Percentiles rank a stretch among this genome's conserved stretches.
Evolutionary conservation across 2,113 vertebrate species (phyloP).

Genomic region (Gadus chalcogrammus): DNA sequence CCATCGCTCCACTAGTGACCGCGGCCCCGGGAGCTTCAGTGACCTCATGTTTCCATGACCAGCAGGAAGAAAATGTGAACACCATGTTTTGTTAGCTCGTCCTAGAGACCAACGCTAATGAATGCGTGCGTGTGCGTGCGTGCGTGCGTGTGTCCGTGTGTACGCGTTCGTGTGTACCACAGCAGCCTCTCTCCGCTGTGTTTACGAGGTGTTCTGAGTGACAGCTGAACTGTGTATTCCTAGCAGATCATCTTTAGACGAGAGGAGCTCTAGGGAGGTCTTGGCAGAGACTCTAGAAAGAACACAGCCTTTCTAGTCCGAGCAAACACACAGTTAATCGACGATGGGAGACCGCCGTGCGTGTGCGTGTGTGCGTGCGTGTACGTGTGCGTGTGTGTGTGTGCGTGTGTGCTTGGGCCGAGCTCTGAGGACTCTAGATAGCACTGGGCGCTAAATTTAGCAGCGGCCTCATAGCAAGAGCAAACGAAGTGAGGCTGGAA

Average conservation of each 20-base stretch:
- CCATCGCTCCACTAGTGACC: not conserved
- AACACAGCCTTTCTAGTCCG: no score
- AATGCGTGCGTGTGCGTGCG: not conserved
- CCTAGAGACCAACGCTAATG: no score
- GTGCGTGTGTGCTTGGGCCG: conserved; percentile 33
- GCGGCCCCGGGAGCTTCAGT: not conserved
- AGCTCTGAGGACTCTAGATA: conserved; percentile 40
- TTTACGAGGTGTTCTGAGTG: no score
- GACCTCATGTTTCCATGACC: conserved; percentile 52
- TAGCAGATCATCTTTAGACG: no score
- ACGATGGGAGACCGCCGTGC: not conserved
- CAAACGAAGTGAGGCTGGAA: conserved; percentile 71
- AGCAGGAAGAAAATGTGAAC: conserved; percentile 5
- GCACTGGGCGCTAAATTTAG: conserved; percentile 71
- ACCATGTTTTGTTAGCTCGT: no score
- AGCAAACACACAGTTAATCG: no score
- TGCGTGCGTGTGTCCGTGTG: no score
- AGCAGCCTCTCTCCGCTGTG: no score
- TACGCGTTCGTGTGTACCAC: no score
- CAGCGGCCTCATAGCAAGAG: conserved; percentile 60
- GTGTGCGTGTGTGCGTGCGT: conserved; percentile 32
- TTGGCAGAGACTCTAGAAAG: no score
- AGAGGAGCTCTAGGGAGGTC: no score
- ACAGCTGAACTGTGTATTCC: no score
- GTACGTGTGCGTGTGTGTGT: conserved; percentile 49